phyloP scores from a whole-genome alignment of 2,888 invertebrate species.

The Cremastinae sp. region DNA sequence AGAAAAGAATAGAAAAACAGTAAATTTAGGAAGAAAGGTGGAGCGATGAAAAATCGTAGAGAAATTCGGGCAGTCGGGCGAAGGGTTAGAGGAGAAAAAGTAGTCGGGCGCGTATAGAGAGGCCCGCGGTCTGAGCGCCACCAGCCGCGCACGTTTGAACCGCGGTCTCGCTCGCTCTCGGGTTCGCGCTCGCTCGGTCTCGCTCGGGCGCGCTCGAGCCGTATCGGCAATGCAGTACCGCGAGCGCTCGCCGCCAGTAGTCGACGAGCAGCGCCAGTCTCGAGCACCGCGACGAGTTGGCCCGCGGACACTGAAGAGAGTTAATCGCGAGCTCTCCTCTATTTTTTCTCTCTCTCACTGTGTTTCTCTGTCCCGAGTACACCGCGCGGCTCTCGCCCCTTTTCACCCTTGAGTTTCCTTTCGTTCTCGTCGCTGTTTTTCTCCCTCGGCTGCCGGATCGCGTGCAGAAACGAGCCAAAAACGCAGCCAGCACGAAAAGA shows the following conservation, averaged over 20 bases:
- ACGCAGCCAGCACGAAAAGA: too few relatives aligned
- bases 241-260: slow-evolving; percentile 44
- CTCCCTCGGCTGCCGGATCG: too few relatives aligned
- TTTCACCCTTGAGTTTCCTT: not conserved
- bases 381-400: slow-evolving; percentile 16
- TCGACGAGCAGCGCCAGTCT: slow-evolving; percentile 59
- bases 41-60: too few relatives aligned
- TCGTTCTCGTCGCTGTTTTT: not conserved
- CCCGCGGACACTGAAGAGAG: slow-evolving; percentile 34
- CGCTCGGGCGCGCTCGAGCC: not conserved
- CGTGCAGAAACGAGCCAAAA: too few relatives aligned
- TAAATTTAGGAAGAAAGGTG: too few relatives aligned
- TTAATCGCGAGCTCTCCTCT: slow-evolving; percentile 20
- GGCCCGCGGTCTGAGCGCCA: slow-evolving; percentile 21
- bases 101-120: not conserved
- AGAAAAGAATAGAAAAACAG: too few relatives aligned
- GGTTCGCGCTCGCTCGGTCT: slow-evolving; percentile 33
- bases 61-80: too few relatives aligned
- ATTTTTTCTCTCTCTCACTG: not conserved
- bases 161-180: slow-evolving; percentile 18
- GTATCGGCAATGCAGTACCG: slow-evolving; percentile 34
- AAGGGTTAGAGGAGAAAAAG: too few relatives aligned
- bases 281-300: slow-evolving; percentile 58
- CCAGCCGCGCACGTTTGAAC: slow-evolving; percentile 39
- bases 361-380: not conserved